Evolutionary conservation across 1,140 invertebrate species (phyloP), one percentile per base, ranked within the genome.

Genomic region (Augochlora pura): DNA sequence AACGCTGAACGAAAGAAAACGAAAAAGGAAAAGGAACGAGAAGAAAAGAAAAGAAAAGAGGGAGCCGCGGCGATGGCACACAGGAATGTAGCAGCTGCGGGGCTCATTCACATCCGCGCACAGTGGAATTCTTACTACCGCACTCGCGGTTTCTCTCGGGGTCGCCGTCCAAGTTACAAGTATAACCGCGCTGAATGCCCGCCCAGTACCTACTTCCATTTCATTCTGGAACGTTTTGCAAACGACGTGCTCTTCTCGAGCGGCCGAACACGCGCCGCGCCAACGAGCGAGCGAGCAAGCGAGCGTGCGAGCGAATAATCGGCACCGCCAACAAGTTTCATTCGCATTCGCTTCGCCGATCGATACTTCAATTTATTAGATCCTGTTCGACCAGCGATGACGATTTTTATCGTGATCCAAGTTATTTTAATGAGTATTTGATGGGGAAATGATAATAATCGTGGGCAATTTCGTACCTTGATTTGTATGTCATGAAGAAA

Each of bases 31-130:
- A 89, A 85, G 39, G 10, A 12, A 46, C 10, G 42, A 10, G 2
- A 46, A 10, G 42, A 46, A 12, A 12, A 46, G 42, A 46, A 81
- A 81, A 86, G 85, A 77, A 87, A 88, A 88, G 85, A 88, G 88
- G 86, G 84, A 85, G 84, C 83, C 84, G 79, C 86, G 84, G 88
- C 90, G 90, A 91, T 89, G 89, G 91, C 86, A 88, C 87, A 88
- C 77, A 89, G 90, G 91, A 91, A 91, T 91, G 90, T 89, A 89
- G 91, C 91, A 92, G 91, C 91, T 91, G 91, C 89, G 88, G 87
- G 85, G 85, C 90, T 92, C 91, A 92, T 92, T 92, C 91, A 92
- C 90, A 90, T 91, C 84, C 87, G 86, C 87, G 84, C 83, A 84
- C 84, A 85, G 87, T 86, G 90, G 90, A 92, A 91, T 92, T 92